Conservation (phyloP, 2,888 invertebrate genomes). For the Portevinia maculata region DNA sequence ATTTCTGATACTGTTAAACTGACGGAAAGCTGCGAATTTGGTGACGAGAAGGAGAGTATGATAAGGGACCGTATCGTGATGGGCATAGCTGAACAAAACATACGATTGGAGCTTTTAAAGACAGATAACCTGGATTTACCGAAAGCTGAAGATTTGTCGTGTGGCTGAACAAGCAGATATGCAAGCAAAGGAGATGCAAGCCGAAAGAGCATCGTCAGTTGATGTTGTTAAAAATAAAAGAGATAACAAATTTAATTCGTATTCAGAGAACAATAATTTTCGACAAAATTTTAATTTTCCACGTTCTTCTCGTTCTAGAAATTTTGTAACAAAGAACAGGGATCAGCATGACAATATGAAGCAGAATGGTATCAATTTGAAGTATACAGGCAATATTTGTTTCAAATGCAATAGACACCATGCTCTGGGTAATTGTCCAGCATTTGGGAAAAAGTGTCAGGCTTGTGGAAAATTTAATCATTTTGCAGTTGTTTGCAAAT, state of each 20-base stretch:
- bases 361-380: neutral
- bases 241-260: neutral
- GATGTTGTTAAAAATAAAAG: conserved; percentile 17
- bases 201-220: conserved; percentile 19
- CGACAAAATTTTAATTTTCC: no score
- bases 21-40: conserved; percentile 28
- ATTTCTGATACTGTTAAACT: conserved; percentile 14
- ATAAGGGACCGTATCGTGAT: conserved; percentile 29
- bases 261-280: conserved; percentile 17
- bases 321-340: conserved; percentile 28
- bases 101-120: neutral
- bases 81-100: neutral
- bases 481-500: conserved; percentile 28
- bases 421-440: conserved; percentile 25
- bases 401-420: conserved; percentile 34
- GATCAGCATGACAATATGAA: conserved; percentile 18
- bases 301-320: conserved; percentile 23
- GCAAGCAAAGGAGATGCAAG: conserved; percentile 31
- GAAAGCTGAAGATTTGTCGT: neutral
- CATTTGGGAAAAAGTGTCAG: conserved; percentile 23
- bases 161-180: conserved; percentile 10
- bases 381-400: conserved; percentile 6
- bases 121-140: neutral
- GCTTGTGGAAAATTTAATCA: conserved; percentile 26
- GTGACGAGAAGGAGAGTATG: conserved; percentile 14